Evolutionary conservation across 1,140 invertebrate species (phyloP), one percentile per base, ranked within the genome.

Genomic region (Rhopalosiphum maidis): DNA sequence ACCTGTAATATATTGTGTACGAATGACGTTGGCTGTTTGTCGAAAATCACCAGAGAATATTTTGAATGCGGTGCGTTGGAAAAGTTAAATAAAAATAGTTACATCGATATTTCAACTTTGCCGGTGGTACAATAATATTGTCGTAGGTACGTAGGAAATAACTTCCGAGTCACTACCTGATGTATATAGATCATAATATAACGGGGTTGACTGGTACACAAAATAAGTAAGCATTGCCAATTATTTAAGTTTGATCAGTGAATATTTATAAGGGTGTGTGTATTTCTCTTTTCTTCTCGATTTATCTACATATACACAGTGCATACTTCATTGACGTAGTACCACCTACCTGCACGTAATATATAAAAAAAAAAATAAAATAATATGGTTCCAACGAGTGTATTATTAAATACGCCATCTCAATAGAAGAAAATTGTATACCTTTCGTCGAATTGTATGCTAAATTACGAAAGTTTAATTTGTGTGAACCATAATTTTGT

Each of bases 361-460:
- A 15, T 68, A 68, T 0, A 68, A n/a, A 68, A 68, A n/a, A n/a
- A 68, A 68, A n/a, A 68, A 68, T 68, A n/a, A 68, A 68, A n/a
- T 68, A 68, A 68, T 68, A 68, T 68, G 30, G 5, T 3, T 15
- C 11, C 60, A 68, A 68, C 30, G 60, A 18, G 60, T 77, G n/a
- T n/a, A 77, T 77, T 77, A 77, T 77, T 77, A 77, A 77, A 77
- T 5, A 77, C 60, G 5, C 30, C 60, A 77, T n/a, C 11, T 77
- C 60, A 77, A 77, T n/a, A n/a, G 60, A n/a, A 77, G 60, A 77
- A 77, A 77, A 77, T 77, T 77, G n/a, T 77, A 77, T 77, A 77
- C 60, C 60, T 77, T 77, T n/a, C n/a, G n/a, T n/a, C n/a, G n/a
- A 77, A 77, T 77, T 77, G 30, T n/a, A 77, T 77, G 60, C 11